Percentiles rank a stretch among this genome's conserved stretches.
These are phyloP conservation scores for Entomobrya multifasciata DNA, from an alignment of 2,888 invertebrate genomes.

Conservation along the genomic window DNA sequence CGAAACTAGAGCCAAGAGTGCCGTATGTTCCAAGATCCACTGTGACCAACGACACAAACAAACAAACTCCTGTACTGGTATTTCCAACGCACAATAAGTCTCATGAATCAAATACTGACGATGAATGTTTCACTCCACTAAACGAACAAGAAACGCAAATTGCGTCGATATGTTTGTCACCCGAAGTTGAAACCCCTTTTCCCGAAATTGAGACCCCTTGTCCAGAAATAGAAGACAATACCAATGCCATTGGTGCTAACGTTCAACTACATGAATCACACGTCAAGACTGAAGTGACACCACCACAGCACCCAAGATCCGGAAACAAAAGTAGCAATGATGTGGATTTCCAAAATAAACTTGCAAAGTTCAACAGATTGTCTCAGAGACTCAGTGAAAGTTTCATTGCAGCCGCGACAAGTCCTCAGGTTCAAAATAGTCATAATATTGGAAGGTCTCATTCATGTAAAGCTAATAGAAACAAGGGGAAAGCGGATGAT, in stretches of 20 bases:
- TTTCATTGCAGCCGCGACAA: constrained; percentile 73
- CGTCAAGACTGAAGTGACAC: neutral
- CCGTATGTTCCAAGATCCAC: constrained; percentile 52
- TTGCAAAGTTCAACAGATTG: constrained; percentile 76
- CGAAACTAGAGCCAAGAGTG: constrained; percentile 45
- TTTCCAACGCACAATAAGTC: constrained; percentile 27
- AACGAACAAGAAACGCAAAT: constrained; percentile 26
- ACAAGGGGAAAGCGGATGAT: constrained; percentile 25
- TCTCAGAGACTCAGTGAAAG: constrained; percentile 76
- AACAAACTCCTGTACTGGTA: constrained; percentile 39
- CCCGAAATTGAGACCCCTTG: constrained; percentile 33
- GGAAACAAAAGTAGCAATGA: neutral
- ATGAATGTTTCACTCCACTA: constrained; percentile 5
- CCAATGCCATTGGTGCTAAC: neutral
- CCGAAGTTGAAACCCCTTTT: constrained; percentile 27
- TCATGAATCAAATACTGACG: constrained; percentile 54
- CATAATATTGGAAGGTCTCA: constrained; percentile 57
- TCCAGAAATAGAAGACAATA: constrained; percentile 11
- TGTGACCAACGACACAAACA: neutral
- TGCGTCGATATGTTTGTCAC: constrained; percentile 48
- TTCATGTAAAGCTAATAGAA: constrained; percentile 56
- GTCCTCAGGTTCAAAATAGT: neutral
- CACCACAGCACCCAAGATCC: too few relatives aligned
- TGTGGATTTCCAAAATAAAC: constrained; percentile 73
- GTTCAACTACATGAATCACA: neutral